These are phyloP conservation scores for Diorhabda elongata DNA, from an alignment of 1,140 invertebrate species.

Conservation along the genomic window DNA sequence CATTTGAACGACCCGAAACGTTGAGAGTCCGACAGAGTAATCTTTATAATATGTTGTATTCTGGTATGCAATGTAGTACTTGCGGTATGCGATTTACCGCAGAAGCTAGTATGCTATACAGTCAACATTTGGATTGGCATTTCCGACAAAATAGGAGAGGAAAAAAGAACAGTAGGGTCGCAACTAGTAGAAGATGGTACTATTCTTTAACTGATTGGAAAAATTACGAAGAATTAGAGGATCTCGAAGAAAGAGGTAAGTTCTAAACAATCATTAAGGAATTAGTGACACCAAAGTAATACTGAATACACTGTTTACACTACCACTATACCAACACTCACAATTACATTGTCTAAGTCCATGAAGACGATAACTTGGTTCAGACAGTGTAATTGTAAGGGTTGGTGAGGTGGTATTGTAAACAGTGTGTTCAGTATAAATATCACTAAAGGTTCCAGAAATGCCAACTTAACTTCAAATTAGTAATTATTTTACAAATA, in stretches of 20 bases:
- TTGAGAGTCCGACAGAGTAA: constrained; percentile 71
- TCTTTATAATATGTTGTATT: constrained; percentile 67
- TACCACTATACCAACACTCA: no score
- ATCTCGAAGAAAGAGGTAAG: constrained; percentile 82
- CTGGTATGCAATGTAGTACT: constrained; percentile 87
- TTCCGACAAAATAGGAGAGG: constrained; percentile 88
- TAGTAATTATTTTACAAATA: no score
- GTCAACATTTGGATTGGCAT: constrained; percentile 96
- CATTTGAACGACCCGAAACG: constrained; percentile 64
- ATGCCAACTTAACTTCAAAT: no score
- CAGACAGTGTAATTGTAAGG: no score
- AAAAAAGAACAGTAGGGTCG: constrained; percentile 76
- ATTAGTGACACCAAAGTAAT: no score
- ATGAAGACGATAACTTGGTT: no score
- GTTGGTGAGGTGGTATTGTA: no score
- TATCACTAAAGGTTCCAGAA: no score
- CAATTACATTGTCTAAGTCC: no score
- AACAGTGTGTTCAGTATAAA: no score
- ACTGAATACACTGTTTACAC: no score
- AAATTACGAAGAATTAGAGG: constrained; percentile 91
- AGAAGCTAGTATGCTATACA: constrained; percentile 81
- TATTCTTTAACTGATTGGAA: constrained; percentile 90
- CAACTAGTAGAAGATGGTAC: constrained; percentile 82
- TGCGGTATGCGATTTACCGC: constrained; percentile 88
- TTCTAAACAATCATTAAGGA: neutral